Percentiles rank a stretch among this genome's conserved stretches.
phyloP scores from a whole-genome alignment of 2,113 vertebrate species.

The Hyaena hyaena region DNA sequence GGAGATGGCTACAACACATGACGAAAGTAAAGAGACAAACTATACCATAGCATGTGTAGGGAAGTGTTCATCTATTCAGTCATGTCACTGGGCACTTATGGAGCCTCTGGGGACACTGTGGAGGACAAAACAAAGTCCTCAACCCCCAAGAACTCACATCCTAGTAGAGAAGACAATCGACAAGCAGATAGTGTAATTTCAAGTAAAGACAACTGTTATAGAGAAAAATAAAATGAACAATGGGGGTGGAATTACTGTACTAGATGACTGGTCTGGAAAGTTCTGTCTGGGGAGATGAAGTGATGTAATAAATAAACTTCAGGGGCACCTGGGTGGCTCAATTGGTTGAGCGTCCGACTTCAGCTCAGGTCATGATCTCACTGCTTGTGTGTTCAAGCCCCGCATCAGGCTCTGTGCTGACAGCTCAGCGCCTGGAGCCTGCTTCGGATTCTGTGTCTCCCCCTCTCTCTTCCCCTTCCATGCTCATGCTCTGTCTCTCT shows the following conservation, averaged over 20 bases:
- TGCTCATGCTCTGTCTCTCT: too few relatives aligned
- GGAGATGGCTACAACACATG: too few relatives aligned
- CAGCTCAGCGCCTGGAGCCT: too few relatives aligned
- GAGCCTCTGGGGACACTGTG: neutral
- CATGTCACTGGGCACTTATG: neutral
- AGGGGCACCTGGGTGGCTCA: too few relatives aligned
- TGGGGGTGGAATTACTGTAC: neutral
- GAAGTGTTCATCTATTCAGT: too few relatives aligned
- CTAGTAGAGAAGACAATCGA: neutral
- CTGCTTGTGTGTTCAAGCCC: too few relatives aligned
- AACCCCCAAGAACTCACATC: neutral
- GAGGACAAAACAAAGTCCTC: neutral
- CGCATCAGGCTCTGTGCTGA: too few relatives aligned
- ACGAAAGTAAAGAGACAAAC: neutral
- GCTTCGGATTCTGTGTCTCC: too few relatives aligned
- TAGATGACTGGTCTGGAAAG: neutral
- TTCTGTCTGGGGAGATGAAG: neutral
- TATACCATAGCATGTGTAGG: accelerated
- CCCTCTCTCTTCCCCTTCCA: too few relatives aligned
- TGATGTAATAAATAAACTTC: neutral
- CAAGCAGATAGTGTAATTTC: neutral
- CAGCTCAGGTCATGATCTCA: too few relatives aligned
- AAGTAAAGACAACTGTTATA: neutral
- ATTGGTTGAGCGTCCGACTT: too few relatives aligned
- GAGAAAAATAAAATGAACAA: neutral